Conservation (phyloP, 1,140 invertebrate genomes). For the Apis florea region DNA sequence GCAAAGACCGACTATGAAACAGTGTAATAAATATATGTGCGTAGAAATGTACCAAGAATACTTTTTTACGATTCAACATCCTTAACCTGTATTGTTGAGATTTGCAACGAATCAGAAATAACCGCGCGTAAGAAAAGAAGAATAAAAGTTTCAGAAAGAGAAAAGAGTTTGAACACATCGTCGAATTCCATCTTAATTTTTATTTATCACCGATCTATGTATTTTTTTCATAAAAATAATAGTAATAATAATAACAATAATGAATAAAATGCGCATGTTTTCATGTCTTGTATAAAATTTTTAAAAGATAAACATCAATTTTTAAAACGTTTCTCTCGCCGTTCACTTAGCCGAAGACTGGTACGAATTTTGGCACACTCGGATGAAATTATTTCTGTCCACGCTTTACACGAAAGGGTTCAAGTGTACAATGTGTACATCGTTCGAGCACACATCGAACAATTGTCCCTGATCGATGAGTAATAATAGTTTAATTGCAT, state of each 20-base stretch:
- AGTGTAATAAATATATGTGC: neutral
- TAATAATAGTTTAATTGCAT: constrained; percentile 63
- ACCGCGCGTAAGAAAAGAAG: neutral
- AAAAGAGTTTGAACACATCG: neutral
- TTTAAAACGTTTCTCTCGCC: neutral
- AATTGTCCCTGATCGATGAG: neutral
- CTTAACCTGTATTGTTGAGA: neutral
- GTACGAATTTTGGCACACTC: constrained; percentile 41
- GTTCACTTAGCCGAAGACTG: neutral
- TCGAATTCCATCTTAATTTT: neutral
- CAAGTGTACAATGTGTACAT: constrained; percentile 24
- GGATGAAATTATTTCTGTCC: constrained; percentile 37
- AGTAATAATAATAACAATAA: neutral
- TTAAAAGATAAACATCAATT: neutral
- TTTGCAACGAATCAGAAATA: constrained; percentile 4
- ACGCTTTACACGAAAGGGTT: constrained; percentile 37
- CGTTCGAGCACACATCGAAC: neutral
- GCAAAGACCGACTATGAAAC: neutral
- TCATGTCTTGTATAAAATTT: too few relatives aligned
- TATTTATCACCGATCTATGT: neutral
- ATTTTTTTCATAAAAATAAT: neutral
- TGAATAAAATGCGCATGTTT: neutral
- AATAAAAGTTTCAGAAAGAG: neutral
- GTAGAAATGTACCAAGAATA: neutral
- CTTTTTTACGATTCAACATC: neutral